These are phyloP conservation scores for Gymnobelideus leadbeateri DNA, from an alignment of 2,113 vertebrate species.

Conservation along the genomic window DNA sequence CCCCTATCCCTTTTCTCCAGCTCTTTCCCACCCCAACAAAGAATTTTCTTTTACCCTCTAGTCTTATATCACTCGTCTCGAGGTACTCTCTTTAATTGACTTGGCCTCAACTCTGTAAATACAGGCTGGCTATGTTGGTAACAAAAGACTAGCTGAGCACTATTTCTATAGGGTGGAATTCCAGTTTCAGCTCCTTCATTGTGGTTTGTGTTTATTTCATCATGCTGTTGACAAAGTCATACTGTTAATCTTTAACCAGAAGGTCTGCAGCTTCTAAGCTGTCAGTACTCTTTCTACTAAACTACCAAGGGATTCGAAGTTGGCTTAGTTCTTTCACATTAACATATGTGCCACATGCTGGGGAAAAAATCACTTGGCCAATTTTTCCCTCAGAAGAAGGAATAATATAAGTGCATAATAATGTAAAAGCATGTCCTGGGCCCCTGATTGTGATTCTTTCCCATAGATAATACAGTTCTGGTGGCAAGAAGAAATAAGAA, in stretches of 20 bases:
- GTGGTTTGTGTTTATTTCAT: neutral
- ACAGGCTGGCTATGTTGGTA: neutral
- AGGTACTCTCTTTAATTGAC: constrained; percentile 17
- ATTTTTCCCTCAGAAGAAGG: neutral
- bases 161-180: constrained; percentile 11
- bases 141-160: neutral
- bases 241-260: constrained; percentile 23
- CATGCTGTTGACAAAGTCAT: neutral
- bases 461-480: neutral
- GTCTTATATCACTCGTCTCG: neutral
- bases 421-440: neutral
- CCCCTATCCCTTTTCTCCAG: neutral
- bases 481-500: neutral
- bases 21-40: neutral
- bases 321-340: neutral
- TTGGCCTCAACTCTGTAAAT: constrained; percentile 3
- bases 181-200: neutral
- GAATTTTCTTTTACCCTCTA: neutral
- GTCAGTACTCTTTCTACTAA: neutral
- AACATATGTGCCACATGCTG: neutral
- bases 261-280: neutral
- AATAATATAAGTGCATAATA: neutral
- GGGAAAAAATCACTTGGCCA: neutral
- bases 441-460: neutral
- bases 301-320: neutral